These are phyloP conservation scores for Polydrusus tereticollis DNA, from an alignment of 2,888 invertebrate genomes.

Conservation along the genomic window DNA sequence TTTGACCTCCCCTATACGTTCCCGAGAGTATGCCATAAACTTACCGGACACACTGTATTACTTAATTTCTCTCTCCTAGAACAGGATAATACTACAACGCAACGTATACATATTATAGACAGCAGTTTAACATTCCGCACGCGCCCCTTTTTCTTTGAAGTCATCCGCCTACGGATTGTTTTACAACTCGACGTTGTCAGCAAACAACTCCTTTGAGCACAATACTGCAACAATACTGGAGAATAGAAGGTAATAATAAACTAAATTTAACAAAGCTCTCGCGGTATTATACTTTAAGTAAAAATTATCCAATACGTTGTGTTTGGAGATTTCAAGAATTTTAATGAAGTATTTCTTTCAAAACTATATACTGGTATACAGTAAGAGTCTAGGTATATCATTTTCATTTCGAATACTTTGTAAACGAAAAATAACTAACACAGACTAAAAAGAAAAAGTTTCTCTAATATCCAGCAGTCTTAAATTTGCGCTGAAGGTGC, in stretches of 20 bases:
- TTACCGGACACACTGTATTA: too few relatives aligned
- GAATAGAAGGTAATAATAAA: background rate
- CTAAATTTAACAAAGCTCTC: background rate
- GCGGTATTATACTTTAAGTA: too few relatives aligned
- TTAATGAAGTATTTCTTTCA: too few relatives aligned
- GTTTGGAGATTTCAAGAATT: too few relatives aligned
- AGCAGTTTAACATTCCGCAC: slow-evolving; percentile 7
- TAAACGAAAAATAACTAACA: background rate
- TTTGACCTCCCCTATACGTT: too few relatives aligned
- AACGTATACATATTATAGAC: background rate
- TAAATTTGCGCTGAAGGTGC: slow-evolving; percentile 18
- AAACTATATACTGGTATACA: too few relatives aligned
- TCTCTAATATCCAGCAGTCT: background rate
- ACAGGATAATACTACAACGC: background rate
- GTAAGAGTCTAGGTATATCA: too few relatives aligned
- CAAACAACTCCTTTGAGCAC: slow-evolving; percentile 11
- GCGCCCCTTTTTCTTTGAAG: slow-evolving; percentile 9
- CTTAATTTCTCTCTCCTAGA: background rate
- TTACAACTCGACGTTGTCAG: slow-evolving; percentile 2
- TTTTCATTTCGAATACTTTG: background rate
- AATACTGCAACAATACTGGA: background rate
- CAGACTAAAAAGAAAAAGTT: background rate
- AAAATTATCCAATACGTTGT: too few relatives aligned
- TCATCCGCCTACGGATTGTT: background rate
- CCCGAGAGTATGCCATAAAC: too few relatives aligned